These are phyloP conservation scores for Pammene fasciana DNA, from an alignment of 2,888 invertebrate species.

Conservation along the genomic window DNA sequence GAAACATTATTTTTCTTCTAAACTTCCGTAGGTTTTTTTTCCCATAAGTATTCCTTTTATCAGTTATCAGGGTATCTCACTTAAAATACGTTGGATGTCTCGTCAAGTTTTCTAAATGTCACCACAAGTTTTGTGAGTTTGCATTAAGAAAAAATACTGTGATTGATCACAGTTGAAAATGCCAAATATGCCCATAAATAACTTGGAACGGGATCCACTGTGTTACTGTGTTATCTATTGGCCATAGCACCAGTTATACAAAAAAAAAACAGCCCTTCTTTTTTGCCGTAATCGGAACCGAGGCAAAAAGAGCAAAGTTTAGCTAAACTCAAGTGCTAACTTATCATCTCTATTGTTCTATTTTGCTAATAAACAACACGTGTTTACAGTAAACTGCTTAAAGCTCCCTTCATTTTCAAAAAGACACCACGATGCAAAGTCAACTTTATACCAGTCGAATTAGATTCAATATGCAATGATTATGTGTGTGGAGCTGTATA, in stretches of 20 bases:
- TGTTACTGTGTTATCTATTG: constrained; percentile 15
- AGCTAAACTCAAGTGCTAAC: constrained; percentile 21
- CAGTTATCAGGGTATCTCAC: no score
- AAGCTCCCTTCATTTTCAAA: not conserved
- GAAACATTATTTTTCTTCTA: no score
- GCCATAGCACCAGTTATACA: constrained; percentile 21
- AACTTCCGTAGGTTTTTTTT: no score
- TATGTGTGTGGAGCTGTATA: constrained; percentile 42
- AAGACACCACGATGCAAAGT: not conserved
- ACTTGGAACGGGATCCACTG: no score
- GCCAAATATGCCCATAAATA: no score
- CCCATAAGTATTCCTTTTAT: no score
- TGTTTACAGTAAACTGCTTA: constrained; percentile 16
- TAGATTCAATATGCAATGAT: not conserved
- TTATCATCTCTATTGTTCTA: constrained; percentile 13
- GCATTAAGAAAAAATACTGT: no score
- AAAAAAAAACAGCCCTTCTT: constrained; percentile 2
- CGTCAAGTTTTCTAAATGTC: no score
- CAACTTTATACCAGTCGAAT: not conserved
- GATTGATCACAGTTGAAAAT: no score
- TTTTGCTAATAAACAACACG: constrained; percentile 31
- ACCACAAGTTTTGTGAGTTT: no score
- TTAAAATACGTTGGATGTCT: no score
- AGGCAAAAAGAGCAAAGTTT: constrained; percentile 17
- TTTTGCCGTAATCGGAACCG: not conserved